Base-by-base conservation (phyloP, 1,140 invertebrate genomes). In the Wasmannia auropunctata region DNA sequence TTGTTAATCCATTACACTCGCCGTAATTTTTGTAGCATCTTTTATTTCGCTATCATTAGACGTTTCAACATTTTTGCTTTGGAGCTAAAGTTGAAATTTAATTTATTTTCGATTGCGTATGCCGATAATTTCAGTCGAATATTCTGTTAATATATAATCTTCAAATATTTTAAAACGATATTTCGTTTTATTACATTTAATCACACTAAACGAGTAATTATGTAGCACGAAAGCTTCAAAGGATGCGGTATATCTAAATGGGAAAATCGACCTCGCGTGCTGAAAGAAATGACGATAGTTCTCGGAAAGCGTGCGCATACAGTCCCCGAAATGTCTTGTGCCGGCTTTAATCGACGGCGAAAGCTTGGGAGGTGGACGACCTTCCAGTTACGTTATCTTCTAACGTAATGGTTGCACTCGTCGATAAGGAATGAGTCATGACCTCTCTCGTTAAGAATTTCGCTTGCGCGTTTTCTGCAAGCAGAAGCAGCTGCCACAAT, bases 381-480 rank as follows among this genome's bases (percentile, higher is more conserved):
- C 72, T 77, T 75, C 14, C 62, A 77, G 75, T 86, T 86, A 80
- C 51, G 75, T 86, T 85, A 86, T 86, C 75, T 63, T 85, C 40
- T 3, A 46, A 86, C 76, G 49, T 80, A 80, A 67, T 67, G 28
- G 37, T 80, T 65, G 10, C 49, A 43, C 31, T 49, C 40, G 58
- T 75, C 19, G 75, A 86, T 77, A 86, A 86, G n/a, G 62, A 86
- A 49, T 86, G 84, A 79, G 62, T 86, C 49, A 79, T 60, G 37
- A 77, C 5, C 62, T 80, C 37, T 46, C n/a, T 80, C 75, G 60
- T 80, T 69, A 80, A 80, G 58, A 86, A 80, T 67, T 80, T 67
- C 49, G 25, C 37, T 86, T 28, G 51, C 7, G 25, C 40, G 37
- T 8, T 56, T n/a, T 65, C 40, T 60, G 43, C 40, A 22, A n/a